Evolutionary conservation across 1,140 invertebrate genomes (phyloP).

Genomic region (Agrilus planipennis): DNA sequence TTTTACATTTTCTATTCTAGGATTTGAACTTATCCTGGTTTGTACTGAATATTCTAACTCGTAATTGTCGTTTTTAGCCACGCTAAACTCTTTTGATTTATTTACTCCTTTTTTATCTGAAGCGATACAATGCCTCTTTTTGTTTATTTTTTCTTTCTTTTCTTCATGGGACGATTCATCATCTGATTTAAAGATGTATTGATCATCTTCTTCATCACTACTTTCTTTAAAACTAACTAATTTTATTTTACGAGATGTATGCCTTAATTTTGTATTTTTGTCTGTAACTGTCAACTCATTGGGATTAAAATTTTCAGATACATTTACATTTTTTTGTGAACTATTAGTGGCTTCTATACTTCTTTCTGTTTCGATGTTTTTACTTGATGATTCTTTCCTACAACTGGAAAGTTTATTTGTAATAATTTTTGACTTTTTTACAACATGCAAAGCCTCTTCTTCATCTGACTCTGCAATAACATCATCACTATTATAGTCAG

Average conservation of each 20-base stretch:
- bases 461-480: constrained; percentile 55
- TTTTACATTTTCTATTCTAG: constrained; percentile 24
- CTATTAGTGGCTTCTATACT: too few relatives aligned
- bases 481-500: constrained; percentile 35
- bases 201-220: constrained; percentile 6
- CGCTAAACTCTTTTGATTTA: too few relatives aligned
- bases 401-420: constrained; percentile 13
- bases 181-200: constrained; percentile 4
- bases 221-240: too few relatives aligned
- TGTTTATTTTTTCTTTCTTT: constrained; percentile 13
- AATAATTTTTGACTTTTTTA: constrained; percentile 31
- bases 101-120: too few relatives aligned
- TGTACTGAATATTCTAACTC: constrained; percentile 31
- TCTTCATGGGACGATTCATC: constrained; percentile 6
- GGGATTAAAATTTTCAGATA: too few relatives aligned
- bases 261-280: too few relatives aligned
- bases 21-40: constrained; percentile 20
- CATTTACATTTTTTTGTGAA: too few relatives aligned
- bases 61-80: constrained; percentile 12
- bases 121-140: constrained; percentile 4
- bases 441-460: constrained; percentile 29
- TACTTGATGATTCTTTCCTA: constrained; percentile 17
- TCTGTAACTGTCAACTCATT: too few relatives aligned
- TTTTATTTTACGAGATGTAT: too few relatives aligned
- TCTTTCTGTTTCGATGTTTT: too few relatives aligned